Percentiles rank a stretch among this genome's conserved stretches.
Conservation (phyloP, 2,888 invertebrate genomes). For the Drosophila glabriapex region DNA sequence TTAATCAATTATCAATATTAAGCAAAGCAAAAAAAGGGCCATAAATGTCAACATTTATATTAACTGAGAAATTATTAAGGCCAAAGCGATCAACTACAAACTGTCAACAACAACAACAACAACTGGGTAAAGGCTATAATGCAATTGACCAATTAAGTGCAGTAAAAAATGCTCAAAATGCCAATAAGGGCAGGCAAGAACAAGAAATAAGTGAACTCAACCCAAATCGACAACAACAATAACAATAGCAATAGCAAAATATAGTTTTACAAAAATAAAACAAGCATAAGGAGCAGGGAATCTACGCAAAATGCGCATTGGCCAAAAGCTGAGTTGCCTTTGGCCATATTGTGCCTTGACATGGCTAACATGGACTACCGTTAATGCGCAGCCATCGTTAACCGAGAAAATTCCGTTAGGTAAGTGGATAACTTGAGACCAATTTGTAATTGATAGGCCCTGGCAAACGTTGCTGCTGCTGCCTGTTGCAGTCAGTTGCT, state of each 20-base stretch:
- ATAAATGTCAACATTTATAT: conserved; percentile 36
- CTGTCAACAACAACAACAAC: conserved; percentile 7
- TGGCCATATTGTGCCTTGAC: conserved; percentile 73
- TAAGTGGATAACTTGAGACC: conserved; percentile 71
- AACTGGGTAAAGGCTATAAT: conserved; percentile 39
- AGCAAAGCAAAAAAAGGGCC: not conserved
- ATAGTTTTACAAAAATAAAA: conserved; percentile 19
- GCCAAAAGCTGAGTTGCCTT: conserved; percentile 78
- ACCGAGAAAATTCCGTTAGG: conserved; percentile 86
- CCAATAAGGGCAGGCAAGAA: conserved; percentile 44
- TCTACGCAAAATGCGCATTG: conserved; percentile 82
- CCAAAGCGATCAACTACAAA: conserved; percentile 28
- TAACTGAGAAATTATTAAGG: conserved; percentile 11
- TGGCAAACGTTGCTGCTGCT: not conserved
- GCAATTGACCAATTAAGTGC: conserved; percentile 55
- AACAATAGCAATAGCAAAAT: conserved; percentile 27
- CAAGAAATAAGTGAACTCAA: conserved; percentile 39
- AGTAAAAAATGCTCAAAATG: conserved; percentile 55
- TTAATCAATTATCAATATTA: not conserved
- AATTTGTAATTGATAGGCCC: conserved; percentile 34
- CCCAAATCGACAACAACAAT: conserved; percentile 19
- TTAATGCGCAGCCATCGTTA: conserved; percentile 84
- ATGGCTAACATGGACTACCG: conserved; percentile 82
- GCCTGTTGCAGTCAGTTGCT: conserved; percentile 23
- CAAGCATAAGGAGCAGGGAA: conserved; percentile 29